Conservation (phyloP, 2,888 invertebrate species). For the Zelleria hepariella region DNA sequence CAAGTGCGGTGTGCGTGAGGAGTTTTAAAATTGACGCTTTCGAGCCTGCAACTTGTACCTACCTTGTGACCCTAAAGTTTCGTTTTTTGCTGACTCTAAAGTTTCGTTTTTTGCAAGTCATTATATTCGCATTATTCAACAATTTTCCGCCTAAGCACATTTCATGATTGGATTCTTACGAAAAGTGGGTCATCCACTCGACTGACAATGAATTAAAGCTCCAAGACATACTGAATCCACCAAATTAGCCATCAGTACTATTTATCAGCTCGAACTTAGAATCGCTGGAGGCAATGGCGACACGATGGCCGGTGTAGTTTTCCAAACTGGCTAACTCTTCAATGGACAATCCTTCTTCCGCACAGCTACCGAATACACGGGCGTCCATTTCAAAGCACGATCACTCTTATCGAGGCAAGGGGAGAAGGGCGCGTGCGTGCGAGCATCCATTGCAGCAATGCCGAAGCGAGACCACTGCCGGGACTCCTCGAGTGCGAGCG, state of each 20-base stretch:
- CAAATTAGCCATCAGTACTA: neutral
- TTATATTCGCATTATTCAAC: neutral
- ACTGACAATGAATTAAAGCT: neutral
- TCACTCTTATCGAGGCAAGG: conserved; percentile 56
- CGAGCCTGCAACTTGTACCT: conserved; percentile 7
- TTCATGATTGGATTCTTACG: neutral
- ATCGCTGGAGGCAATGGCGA: neutral
- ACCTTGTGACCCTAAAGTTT: neutral
- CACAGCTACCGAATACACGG: conserved; percentile 55
- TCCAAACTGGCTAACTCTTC: conserved; percentile 17
- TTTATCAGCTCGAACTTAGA: neutral
- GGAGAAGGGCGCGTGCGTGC: conserved; percentile 62
- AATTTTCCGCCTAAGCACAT: neutral
- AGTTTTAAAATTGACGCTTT: conserved; percentile 39
- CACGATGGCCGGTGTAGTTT: neutral
- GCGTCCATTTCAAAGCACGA: conserved; percentile 60
- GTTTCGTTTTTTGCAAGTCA: neutral
- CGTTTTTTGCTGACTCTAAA: neutral
- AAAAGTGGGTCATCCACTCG: neutral
- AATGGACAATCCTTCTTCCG: conserved; percentile 55
- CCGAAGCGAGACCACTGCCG: conserved; percentile 17
- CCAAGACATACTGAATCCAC: neutral
- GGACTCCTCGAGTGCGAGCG: conserved; percentile 32
- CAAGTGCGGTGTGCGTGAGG: conserved; percentile 28
- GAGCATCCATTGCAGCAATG: conserved; percentile 55